Conservation (phyloP, 2,113 vertebrate species). For the Crocuta crocuta region DNA sequence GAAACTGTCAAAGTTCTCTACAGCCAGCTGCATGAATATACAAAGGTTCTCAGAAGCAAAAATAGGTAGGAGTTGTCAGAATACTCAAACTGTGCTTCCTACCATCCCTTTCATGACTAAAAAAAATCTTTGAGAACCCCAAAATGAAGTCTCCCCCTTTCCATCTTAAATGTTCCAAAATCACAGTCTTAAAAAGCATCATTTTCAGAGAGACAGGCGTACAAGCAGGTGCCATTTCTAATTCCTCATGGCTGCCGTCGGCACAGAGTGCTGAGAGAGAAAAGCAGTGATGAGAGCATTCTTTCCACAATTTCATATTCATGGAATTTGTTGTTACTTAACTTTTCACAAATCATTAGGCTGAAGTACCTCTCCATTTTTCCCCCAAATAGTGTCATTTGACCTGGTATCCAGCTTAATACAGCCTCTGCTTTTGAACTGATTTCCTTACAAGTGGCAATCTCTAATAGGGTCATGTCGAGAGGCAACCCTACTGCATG, state of each 20-base stretch:
- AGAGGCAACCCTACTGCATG: constrained; percentile 82
- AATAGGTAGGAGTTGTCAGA: constrained; percentile 75
- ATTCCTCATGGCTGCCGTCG: constrained; percentile 71
- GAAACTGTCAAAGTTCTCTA: constrained; percentile 65
- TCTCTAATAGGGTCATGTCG: constrained; percentile 85
- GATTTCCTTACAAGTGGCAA: constrained; percentile 88
- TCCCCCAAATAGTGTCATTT: constrained; percentile 86
- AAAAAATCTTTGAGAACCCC: constrained; percentile 66
- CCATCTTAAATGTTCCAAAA: constrained; percentile 62
- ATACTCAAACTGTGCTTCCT: constrained; percentile 47
- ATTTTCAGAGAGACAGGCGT: constrained; percentile 68
- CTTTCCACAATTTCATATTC: constrained; percentile 85
- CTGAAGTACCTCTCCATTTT: constrained; percentile 87
- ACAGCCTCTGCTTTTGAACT: constrained; percentile 86
- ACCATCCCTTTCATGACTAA: constrained; percentile 62
- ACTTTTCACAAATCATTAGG: constrained; percentile 85
- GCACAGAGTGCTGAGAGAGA: constrained; percentile 48
- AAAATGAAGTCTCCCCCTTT: constrained; percentile 59
- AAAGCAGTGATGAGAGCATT: constrained; percentile 79
- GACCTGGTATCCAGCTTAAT: constrained; percentile 86
- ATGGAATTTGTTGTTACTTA: constrained; percentile 89
- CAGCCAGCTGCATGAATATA: constrained; percentile 71
- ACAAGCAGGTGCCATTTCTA: constrained; percentile 78
- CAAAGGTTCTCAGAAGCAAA: constrained; percentile 73
- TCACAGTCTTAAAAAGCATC: constrained; percentile 72